Percentiles rank a stretch among this genome's conserved stretches.
These are phyloP conservation scores for Gallinago stenura DNA, from an alignment of 2,797 vertebrate species.

Conservation along the genomic window DNA sequence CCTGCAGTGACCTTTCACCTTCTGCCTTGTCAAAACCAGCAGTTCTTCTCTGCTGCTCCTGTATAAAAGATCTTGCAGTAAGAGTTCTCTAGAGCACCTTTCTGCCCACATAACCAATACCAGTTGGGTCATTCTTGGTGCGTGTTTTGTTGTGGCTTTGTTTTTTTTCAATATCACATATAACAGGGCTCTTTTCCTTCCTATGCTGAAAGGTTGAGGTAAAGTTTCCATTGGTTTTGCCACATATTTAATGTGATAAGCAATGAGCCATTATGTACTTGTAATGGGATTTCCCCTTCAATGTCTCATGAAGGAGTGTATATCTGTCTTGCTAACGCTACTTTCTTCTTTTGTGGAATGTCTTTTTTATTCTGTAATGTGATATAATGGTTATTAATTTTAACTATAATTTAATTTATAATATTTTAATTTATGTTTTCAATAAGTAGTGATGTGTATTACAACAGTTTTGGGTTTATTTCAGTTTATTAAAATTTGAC, in stretches of 20 bases:
- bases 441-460: background rate
- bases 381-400: background rate
- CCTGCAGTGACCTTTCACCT: background rate
- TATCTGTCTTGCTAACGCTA: background rate
- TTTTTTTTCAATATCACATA: background rate
- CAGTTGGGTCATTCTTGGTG: background rate
- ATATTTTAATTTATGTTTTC: too few relatives aligned
- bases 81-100: background rate
- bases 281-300: background rate
- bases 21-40: background rate
- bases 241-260: background rate
- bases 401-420: rapidly evolving
- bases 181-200: background rate
- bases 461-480: background rate
- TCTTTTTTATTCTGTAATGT: background rate
- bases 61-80: background rate
- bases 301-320: background rate
- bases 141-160: background rate
- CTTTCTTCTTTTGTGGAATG: background rate
- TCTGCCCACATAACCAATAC: background rate
- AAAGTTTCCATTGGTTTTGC: background rate
- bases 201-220: background rate
- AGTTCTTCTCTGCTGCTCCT: background rate
- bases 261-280: background rate
- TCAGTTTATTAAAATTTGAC: background rate